Evolutionary conservation across 2,797 vertebrate species (phyloP).

Genomic region (Harpagifer antarcticus): DNA sequence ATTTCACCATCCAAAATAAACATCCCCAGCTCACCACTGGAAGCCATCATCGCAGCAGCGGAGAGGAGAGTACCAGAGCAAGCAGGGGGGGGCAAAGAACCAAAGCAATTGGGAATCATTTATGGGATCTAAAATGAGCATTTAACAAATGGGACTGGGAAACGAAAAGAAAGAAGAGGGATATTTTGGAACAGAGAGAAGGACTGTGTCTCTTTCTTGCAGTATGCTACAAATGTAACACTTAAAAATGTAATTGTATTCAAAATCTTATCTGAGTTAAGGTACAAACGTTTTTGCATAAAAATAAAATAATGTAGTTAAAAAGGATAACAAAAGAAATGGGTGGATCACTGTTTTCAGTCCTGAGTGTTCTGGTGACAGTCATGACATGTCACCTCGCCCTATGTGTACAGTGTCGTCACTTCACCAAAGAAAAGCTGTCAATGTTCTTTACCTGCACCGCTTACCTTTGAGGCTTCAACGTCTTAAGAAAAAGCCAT

Average conservation of each 20-base stretch:
- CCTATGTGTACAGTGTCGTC: slow-evolving; percentile 20
- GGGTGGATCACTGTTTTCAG: neutral
- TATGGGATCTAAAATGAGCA: slow-evolving; percentile 18
- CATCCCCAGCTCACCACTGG: slow-evolving; percentile 3
- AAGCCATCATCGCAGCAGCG: slow-evolving; percentile 18
- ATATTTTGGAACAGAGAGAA: neutral
- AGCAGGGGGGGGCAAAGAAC: neutral
- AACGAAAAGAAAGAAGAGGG: neutral
- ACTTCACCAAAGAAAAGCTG: slow-evolving; percentile 33
- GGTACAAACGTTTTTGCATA: neutral
- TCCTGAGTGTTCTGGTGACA: slow-evolving; percentile 13
- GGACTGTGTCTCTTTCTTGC: neutral
- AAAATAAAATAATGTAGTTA: neutral
- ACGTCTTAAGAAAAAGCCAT: neutral
- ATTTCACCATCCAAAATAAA: slow-evolving; percentile 43
- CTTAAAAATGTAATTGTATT: slow-evolving; percentile 1
- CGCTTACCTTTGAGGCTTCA: neutral
- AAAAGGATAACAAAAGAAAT: slow-evolving; percentile 21
- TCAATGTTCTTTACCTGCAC: slow-evolving; percentile 3
- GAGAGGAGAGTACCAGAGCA: slow-evolving; percentile 15
- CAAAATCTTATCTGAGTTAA: neutral
- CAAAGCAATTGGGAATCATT: slow-evolving; percentile 43
- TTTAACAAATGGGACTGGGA: slow-evolving; percentile 14
- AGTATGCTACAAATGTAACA: neutral
- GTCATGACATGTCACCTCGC: slow-evolving; percentile 42